Conservation (phyloP, 92 coral and sea anemone species). For the Chrysogorgia sp. region DNA sequence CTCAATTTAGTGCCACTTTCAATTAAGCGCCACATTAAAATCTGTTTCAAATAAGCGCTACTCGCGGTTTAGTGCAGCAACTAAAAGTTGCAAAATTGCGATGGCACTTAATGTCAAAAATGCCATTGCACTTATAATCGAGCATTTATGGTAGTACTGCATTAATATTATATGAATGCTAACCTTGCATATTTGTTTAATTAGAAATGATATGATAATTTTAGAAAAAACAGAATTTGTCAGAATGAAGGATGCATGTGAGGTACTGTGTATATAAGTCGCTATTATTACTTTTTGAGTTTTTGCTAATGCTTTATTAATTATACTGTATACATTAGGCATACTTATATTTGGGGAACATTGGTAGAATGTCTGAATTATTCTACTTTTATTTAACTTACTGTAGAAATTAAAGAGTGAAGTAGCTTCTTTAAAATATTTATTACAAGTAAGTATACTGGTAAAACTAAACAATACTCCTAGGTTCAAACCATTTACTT, state of each 20-base stretch:
- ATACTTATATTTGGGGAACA: not conserved
- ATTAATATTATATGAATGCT: not conserved
- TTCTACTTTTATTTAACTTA: not conserved
- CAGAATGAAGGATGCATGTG: constrained; percentile 80
- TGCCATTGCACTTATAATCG: no score
- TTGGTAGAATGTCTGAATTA: not conserved
- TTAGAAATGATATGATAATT: constrained; percentile 93
- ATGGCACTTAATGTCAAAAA: no score
- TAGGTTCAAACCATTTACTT: no score
- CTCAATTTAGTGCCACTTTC: no score
- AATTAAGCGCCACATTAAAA: no score
- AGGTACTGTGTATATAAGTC: constrained; percentile 46
- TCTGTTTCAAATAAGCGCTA: no score
- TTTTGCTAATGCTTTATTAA: no score
- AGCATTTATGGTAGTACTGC: not conserved
- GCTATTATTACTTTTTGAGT: not conserved
- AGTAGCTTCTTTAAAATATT: constrained; percentile 70
- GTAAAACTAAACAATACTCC: no score
- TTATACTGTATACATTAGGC: no score
- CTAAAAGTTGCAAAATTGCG: no score
- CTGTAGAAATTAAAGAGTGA: constrained; percentile 79
- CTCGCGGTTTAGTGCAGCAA: no score
- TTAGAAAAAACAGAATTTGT: constrained; percentile 93
- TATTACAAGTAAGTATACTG: constrained; percentile 63
- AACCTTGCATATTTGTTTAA: not conserved